Conservation (phyloP, 1,140 invertebrate genomes). For the Caerostris darwini region DNA sequence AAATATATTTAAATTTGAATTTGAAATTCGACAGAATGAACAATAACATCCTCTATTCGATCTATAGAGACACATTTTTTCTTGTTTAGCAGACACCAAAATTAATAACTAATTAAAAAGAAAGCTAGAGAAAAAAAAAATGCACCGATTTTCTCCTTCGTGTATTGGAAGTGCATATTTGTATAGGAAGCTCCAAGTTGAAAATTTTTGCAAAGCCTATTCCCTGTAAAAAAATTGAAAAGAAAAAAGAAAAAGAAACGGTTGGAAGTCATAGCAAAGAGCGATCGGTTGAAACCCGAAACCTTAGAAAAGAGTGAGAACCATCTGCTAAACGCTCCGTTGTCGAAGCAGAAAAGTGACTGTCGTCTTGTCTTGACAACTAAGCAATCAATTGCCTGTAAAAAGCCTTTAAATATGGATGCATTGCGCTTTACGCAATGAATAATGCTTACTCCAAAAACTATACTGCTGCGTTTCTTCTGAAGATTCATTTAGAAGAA, state of each 20-base stretch:
- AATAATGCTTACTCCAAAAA: not conserved
- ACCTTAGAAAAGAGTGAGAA: slow-evolving; percentile 39
- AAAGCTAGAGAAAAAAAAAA: not conserved
- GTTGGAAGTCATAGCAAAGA: slow-evolving; percentile 58
- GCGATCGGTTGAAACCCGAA: slow-evolving; percentile 31
- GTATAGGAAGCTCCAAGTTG: slow-evolving; percentile 3
- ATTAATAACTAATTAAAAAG: not conserved
- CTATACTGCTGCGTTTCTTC: no score
- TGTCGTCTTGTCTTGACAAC: slow-evolving; percentile 48
- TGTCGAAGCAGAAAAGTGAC: slow-evolving; percentile 41
- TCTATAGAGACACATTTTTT: not conserved
- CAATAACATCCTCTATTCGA: not conserved
- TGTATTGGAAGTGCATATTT: not conserved
- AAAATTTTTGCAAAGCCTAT: not conserved
- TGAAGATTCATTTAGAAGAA: no score
- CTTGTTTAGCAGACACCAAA: not conserved
- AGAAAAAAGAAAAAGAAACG: slow-evolving; percentile 19
- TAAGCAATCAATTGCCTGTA: slow-evolving; percentile 17
- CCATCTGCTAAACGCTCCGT: slow-evolving; percentile 48
- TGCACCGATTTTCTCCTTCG: not conserved
- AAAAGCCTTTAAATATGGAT: slow-evolving; percentile 30
- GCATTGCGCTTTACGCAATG: not conserved
- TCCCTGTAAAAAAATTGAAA: not conserved
- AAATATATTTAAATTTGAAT: no score
- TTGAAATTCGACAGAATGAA: no score